A percentile compares a stretch with the other conserved stretches of the same genome.
Evolutionary conservation across 2,888 invertebrate species (phyloP).

Genomic region (Ophion ellenae): DNA sequence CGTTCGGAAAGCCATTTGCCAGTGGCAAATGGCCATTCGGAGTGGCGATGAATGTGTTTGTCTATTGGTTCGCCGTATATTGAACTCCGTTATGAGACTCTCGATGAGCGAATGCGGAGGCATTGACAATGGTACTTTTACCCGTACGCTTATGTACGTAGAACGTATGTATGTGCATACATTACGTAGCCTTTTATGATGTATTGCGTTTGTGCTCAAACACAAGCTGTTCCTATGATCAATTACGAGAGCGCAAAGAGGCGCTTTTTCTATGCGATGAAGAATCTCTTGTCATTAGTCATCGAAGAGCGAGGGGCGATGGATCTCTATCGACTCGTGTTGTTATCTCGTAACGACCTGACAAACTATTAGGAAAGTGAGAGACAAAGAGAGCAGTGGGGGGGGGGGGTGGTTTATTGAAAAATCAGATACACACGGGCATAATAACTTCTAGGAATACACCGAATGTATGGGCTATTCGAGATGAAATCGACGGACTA

Average conservation of each 20-base stretch:
- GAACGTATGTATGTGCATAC: background rate
- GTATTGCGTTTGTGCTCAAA: constrained; percentile 43
- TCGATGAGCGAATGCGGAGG: background rate
- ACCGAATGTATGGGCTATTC: background rate
- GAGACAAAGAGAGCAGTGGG: background rate
- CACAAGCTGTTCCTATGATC: constrained; percentile 39
- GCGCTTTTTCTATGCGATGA: constrained; percentile 16
- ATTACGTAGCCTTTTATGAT: constrained; percentile 33
- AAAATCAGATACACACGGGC: constrained; percentile 13
- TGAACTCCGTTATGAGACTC: constrained; percentile 1
- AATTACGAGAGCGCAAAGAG: constrained; percentile 33
- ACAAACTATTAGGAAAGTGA: constrained; percentile 9
- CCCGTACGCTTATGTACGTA: background rate
- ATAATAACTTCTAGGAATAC: constrained; percentile 25
- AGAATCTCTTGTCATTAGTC: constrained; percentile 55
- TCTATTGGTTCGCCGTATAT: background rate
- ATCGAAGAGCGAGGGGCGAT: constrained; percentile 29
- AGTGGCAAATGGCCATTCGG: constrained; percentile 15
- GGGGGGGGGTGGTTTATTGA: constrained; percentile 10
- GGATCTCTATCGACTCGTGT: constrained; percentile 31
- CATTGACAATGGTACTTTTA: constrained; percentile 29
- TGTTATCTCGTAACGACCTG: constrained; percentile 31
- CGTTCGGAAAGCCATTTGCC: constrained; percentile 10
- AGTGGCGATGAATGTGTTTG: constrained; percentile 17
- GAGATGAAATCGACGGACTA: background rate